phyloP scores from a whole-genome alignment of 2,113 vertebrate genomes.

The Carassius auratus region DNA sequence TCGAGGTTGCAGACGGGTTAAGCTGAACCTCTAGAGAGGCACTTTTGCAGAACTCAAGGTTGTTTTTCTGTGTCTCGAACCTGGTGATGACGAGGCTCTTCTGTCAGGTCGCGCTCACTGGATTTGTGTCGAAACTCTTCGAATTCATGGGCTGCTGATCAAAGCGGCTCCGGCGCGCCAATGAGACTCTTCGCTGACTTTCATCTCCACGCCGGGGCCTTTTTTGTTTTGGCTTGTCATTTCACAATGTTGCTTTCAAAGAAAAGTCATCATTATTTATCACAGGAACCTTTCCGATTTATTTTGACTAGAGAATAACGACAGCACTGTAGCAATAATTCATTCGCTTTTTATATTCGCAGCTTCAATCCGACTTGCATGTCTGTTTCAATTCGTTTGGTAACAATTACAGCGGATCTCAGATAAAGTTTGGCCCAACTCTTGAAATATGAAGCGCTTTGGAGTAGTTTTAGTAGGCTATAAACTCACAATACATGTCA shows the following conservation, averaged over 20 bases:
- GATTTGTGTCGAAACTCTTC: slow-evolving; percentile 57
- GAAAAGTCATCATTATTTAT: slow-evolving; percentile 46
- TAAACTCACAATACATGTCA: background rate
- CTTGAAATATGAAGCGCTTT: background rate
- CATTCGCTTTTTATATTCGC: background rate
- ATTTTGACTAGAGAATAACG: slow-evolving; percentile 59
- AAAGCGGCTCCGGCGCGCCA: slow-evolving; percentile 63
- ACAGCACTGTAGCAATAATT: slow-evolving; percentile 50
- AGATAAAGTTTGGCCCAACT: background rate
- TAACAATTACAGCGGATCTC: background rate
- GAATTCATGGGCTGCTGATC: slow-evolving; percentile 67
- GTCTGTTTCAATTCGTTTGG: background rate
- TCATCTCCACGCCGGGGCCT: slow-evolving; percentile 63
- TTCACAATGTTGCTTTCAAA: slow-evolving; percentile 41
- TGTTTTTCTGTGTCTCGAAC: background rate
- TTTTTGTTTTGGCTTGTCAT: slow-evolving; percentile 59
- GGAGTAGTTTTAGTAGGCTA: background rate
- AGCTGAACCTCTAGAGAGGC: background rate
- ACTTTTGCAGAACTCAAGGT: background rate
- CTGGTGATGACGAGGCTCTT: background rate
- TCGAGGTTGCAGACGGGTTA: slow-evolving; percentile 2
- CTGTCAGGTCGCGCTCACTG: slow-evolving; percentile 35
- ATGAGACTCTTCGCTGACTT: slow-evolving; percentile 63
- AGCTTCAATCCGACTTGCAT: background rate
- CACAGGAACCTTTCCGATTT: slow-evolving; percentile 44